Evolutionary conservation across 2,797 vertebrate genomes (phyloP), one percentile per base, ranked within the genome.

Genomic region (Gallinago nigripennis): DNA sequence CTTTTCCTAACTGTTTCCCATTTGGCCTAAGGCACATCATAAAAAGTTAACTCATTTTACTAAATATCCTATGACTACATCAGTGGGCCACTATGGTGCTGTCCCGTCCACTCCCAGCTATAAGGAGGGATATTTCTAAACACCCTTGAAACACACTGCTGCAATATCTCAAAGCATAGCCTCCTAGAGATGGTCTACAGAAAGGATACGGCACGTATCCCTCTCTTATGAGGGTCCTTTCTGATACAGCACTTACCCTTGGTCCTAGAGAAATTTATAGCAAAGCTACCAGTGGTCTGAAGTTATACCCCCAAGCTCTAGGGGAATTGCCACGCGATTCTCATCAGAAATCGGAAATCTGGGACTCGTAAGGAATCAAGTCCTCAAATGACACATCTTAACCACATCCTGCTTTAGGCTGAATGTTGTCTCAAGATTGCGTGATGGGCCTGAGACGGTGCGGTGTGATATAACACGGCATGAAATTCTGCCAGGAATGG

Each of bases 401-500:
- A 75, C 76, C 77, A 90, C 93, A 86, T 94, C 91, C 94, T 92
- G 92, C 75, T 87, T 57, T 51, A 61, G 37, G 66, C 46, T 73
- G 71, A 84, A 35, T 8, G 24, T 75, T 33, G 41, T 28, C 60
- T 87, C 48, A 14, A 4, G 71, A 75, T 82, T 77, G 64, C 24
- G 1, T 16, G 82, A 92, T 70, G 8, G 1, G 48, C 39, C 68
- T 82, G 75, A 93, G 71, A 64, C 66, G 76, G 64, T 2, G 1
- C 45, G 27, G 33, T 27, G 51, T 92, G 66, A 70, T 88, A 84
- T 45, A 86, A 84, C 45, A 21, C 5, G 66, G 43, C 64, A 64
- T 64, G 83, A 92, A 92, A 82, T 92, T 96, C 93, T 94, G 75
- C 75, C 93, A 87, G 92, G 93, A 94, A 92, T 70, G 43, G 88